Percentiles rank a stretch among this genome's conserved stretches.
Evolutionary conservation across 2,113 vertebrate genomes (phyloP).

Genomic region (Helogale parvula): DNA sequence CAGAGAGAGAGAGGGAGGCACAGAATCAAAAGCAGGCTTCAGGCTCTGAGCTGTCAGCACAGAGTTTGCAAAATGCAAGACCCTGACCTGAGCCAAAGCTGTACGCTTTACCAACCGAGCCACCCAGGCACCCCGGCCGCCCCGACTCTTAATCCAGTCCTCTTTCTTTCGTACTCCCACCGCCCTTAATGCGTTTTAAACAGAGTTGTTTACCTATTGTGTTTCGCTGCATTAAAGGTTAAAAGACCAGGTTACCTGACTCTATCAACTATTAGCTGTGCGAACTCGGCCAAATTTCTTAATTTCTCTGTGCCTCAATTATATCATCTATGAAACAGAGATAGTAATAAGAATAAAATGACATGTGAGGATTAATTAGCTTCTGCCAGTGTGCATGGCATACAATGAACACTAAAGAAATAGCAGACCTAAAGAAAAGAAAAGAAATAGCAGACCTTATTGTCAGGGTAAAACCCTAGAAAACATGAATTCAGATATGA

Average conservation of each 20-base stretch:
- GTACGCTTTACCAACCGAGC: too few species aligned
- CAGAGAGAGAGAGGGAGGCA: too few species aligned
- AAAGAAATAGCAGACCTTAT: background rate
- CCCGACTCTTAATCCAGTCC: background rate
- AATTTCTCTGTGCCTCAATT: background rate
- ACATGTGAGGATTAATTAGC: background rate
- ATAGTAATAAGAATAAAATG: background rate
- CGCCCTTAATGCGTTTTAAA: background rate
- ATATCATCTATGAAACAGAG: background rate
- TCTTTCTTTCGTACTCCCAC: background rate
- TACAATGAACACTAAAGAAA: background rate
- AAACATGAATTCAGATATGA: background rate
- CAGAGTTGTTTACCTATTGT: background rate
- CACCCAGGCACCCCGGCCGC: too few species aligned
- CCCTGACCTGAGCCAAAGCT: too few species aligned
- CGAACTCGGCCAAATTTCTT: background rate
- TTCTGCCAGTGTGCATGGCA: background rate
- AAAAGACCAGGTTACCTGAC: background rate
- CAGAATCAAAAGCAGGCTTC: too few species aligned
- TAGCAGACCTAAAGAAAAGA: background rate
- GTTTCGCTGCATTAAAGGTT: background rate
- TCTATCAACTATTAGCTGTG: background rate
- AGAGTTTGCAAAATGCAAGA: too few species aligned
- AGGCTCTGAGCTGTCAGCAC: too few species aligned
- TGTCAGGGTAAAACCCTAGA: background rate